phyloP scores from a whole-genome alignment of 2,797 vertebrate species.

The Chloroceryle amazona region DNA sequence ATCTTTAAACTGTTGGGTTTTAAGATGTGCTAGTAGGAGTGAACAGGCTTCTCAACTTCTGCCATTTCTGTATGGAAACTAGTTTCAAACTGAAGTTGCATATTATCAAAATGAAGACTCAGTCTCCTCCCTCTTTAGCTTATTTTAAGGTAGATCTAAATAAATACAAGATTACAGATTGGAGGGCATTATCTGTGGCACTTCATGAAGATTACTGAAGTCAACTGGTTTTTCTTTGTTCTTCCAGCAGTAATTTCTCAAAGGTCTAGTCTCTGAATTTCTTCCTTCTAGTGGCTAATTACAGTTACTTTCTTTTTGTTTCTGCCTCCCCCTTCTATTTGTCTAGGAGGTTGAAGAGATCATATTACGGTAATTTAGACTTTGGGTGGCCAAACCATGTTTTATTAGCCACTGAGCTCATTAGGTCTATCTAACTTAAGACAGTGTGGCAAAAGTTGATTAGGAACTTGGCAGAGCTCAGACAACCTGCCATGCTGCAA shows the following conservation, averaged over 20 bases:
- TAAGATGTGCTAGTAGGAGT: background rate
- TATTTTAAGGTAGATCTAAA: background rate
- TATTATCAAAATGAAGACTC: background rate
- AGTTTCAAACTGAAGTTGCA: background rate
- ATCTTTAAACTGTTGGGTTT: background rate
- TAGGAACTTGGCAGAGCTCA: background rate
- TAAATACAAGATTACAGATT: background rate
- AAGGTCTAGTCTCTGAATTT: background rate
- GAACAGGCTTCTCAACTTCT: background rate
- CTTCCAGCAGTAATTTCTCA: background rate
- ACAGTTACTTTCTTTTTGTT: background rate
- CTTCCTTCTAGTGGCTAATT: background rate
- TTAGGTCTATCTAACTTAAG: background rate
- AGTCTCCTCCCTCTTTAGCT: background rate
- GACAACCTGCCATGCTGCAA: background rate
- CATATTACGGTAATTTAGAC: background rate
- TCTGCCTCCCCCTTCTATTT: background rate
- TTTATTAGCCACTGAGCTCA: background rate
- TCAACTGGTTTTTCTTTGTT: background rate
- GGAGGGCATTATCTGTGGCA: background rate
- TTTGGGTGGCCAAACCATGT: background rate
- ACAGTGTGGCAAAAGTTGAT: background rate
- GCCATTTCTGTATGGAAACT: background rate
- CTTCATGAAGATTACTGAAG: background rate
- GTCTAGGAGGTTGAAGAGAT: background rate